Conservation (phyloP, 2,888 invertebrate species). For the Polyommatus iphigenia region DNA sequence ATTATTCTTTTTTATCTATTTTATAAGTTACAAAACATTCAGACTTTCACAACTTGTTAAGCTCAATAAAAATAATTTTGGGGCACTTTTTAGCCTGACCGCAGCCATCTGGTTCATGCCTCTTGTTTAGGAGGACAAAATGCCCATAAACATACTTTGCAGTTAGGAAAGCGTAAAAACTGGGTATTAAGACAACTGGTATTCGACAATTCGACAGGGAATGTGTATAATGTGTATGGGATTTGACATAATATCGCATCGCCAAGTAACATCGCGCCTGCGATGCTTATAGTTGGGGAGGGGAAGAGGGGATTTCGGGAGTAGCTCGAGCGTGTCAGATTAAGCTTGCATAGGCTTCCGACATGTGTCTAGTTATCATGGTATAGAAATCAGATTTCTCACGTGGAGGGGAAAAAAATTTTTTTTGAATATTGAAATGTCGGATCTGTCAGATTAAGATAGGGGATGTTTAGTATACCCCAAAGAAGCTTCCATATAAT, state of each 20-base stretch:
- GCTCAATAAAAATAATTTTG: neutral
- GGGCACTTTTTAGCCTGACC: neutral
- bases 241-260: neutral
- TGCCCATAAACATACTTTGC: conserved; percentile 24
- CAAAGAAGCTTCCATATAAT: too few species aligned
- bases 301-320: too few species aligned
- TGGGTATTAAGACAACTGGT: neutral
- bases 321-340: too few species aligned
- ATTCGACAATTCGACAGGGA: neutral
- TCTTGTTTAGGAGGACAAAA: conserved; percentile 15
- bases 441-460: too few species aligned
- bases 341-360: too few species aligned
- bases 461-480: too few species aligned
- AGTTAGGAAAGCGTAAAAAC: conserved; percentile 6
- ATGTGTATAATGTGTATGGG: neutral
- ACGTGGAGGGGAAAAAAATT: too few species aligned
- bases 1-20: neutral
- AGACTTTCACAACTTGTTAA: neutral
- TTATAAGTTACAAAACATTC: neutral
- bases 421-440: too few species aligned
- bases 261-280: neutral
- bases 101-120: neutral
- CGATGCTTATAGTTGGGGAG: too few species aligned
- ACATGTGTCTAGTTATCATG: too few species aligned
- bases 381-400: too few species aligned